Evolutionary conservation across 1,140 invertebrate genomes (phyloP), one percentile per base, ranked within the genome.

Genomic region (Drosophila pruinosa): DNA sequence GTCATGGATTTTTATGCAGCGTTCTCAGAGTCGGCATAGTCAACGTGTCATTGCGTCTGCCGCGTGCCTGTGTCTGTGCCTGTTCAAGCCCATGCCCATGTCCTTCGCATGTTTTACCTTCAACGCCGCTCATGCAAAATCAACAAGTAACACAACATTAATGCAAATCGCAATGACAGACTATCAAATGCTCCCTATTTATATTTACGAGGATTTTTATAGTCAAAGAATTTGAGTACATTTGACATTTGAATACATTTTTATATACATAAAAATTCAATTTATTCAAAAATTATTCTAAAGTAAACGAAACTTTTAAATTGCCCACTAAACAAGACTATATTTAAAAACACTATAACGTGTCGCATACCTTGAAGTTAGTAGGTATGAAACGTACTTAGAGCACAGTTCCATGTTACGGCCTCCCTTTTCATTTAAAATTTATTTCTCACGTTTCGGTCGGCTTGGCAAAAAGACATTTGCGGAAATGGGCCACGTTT

Each of bases 31-130:
- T n/a, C n/a, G n/a, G n/a, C 43, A 8, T 36, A 8, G 61, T 41
- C 24, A 15, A 3, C 39, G 34, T 22, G 21, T 3, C 36, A 4
- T 39, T 39, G 34, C 22, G 31, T n/a, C 50, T 43, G 47, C 5
- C 56, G 10, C 17, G 28, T 53, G 43, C 17, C n/a, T 26, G 52
- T 21, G 7, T 36, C 19, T 17, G 47, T 38, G 24, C 43, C 22
- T 34, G 48, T 22, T 8, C 50, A 3, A 12, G 31, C n/a, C n/a
- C 17, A 21, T 48, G 41, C 22, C 38, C 34, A 38, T 71, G 81
- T 86, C 76, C 77, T 86, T 80, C 61, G 77, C 38, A 76, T 59
- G 77, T 74, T 63, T 76, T 67, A 81, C 80, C 82, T 86, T 86
- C 62, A 58, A 58, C 48, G 64, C 71, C 34, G 34, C 53, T 34